Conservation (phyloP, 1,140 invertebrate genomes). For the Dreissena rostriformis region DNA sequence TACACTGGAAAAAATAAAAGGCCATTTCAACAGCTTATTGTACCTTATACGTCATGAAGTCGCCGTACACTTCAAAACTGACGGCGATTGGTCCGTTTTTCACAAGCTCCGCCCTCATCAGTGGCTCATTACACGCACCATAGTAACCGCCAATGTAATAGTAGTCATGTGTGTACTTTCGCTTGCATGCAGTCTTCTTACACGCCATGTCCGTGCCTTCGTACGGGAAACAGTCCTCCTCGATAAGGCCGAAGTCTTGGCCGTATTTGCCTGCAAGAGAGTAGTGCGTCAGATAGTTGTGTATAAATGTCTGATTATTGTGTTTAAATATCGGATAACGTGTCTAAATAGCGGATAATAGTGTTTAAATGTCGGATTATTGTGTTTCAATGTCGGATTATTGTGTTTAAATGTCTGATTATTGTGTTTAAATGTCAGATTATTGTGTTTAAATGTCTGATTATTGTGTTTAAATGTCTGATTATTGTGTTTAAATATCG, state of each 20-base stretch:
- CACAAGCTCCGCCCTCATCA: constrained; percentile 82
- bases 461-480: no score
- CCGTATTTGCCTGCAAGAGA: constrained; percentile 79
- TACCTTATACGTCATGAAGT: constrained; percentile 78
- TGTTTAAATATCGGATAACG: no score
- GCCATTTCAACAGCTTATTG: no score
- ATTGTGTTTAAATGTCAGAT: no score
- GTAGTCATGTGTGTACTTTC: constrained; percentile 80
- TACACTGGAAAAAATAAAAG: no score
- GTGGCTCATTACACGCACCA: constrained; percentile 82
- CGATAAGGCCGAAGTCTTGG: constrained; percentile 82
- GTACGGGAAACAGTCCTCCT: constrained; percentile 82
- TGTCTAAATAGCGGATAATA: no score
- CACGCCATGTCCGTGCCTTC: constrained; percentile 71
- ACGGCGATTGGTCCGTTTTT: constrained; percentile 83
- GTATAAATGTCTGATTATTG: no score
- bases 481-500: no score
- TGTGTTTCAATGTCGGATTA: no score
- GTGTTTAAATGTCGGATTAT: no score
- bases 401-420: no score
- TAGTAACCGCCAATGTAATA: constrained; percentile 81
- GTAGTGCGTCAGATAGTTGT: background rate
- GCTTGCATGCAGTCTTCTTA: constrained; percentile 68
- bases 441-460: no score
- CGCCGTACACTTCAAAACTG: constrained; percentile 82